Conservation (phyloP, 2,888 invertebrate genomes). For the Taphrorychus bicolor region DNA sequence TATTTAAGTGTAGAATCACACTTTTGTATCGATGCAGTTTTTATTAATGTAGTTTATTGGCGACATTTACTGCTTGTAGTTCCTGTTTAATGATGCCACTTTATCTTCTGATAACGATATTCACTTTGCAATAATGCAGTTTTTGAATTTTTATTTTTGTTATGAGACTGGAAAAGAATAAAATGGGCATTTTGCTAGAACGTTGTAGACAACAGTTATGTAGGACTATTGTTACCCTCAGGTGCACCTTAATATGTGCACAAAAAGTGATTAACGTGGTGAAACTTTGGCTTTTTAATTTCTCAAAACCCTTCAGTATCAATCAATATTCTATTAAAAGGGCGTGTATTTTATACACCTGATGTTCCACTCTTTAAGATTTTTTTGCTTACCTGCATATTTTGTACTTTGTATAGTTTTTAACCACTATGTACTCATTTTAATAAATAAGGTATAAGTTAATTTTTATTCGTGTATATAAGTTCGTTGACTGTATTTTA, state of each 20-base stretch:
- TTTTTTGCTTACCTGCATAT: constrained; percentile 23
- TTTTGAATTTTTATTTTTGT: too few relatives aligned
- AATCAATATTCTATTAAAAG: too few relatives aligned
- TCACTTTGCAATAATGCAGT: background rate
- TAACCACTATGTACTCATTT: constrained; percentile 47
- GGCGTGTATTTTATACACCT: too few relatives aligned
- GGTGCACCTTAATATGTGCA: too few relatives aligned
- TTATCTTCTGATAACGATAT: background rate
- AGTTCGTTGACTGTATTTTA: constrained; percentile 50
- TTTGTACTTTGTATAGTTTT: constrained; percentile 33
- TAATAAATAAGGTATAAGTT: constrained; percentile 24
- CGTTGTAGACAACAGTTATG: too few relatives aligned
- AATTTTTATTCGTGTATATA: constrained; percentile 36
- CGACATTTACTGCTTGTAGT: background rate
- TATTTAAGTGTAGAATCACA: background rate
- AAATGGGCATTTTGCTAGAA: too few relatives aligned
- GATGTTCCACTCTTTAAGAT: too few relatives aligned
- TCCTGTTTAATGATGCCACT: background rate
- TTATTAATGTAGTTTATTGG: background rate
- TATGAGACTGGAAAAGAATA: too few relatives aligned
- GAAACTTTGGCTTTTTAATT: too few relatives aligned
- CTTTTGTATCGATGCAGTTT: background rate
- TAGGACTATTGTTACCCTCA: too few relatives aligned
- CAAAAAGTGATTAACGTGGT: too few relatives aligned
- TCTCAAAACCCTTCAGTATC: too few relatives aligned